Conservation (phyloP, 64 coral and sea anemone genomes). For the Catalaphyllia jardinei region DNA sequence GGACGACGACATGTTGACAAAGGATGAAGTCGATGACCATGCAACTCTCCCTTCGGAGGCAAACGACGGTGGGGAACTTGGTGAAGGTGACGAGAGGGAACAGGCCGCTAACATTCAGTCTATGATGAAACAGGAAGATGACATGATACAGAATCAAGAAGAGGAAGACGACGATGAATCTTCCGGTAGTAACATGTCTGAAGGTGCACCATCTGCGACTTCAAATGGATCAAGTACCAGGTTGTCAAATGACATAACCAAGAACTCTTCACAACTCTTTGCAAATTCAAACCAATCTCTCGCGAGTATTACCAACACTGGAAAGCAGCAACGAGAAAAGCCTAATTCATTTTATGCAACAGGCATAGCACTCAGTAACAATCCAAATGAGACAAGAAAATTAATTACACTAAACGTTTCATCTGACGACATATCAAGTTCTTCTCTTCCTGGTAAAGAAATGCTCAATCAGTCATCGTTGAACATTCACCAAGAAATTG, state of each 20-base stretch:
- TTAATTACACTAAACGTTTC: neutral
- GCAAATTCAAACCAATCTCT: neutral
- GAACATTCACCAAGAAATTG: neutral
- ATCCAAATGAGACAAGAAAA: neutral
- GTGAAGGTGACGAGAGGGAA: neutral
- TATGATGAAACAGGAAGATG: slow-evolving; percentile 43
- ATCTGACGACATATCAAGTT: neutral
- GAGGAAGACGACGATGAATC: neutral
- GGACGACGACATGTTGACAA: slow-evolving; percentile 23
- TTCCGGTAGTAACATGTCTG: neutral
- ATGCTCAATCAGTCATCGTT: neutral
- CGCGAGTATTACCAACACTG: neutral
- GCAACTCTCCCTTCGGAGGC: neutral
- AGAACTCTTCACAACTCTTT: neutral
- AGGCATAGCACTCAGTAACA: slow-evolving; percentile 25
- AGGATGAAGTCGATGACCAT: slow-evolving; percentile 7
- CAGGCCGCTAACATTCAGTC: slow-evolving; percentile 37
- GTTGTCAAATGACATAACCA: neutral
- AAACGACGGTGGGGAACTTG: neutral
- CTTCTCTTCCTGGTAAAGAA: neutral
- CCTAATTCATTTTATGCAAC: neutral
- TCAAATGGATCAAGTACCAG: neutral
- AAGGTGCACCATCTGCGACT: neutral
- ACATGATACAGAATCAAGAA: slow-evolving; percentile 29
- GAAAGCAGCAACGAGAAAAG: neutral